Conservation (phyloP, 2,888 invertebrate genomes). For the Calameuta pallipes region DNA sequence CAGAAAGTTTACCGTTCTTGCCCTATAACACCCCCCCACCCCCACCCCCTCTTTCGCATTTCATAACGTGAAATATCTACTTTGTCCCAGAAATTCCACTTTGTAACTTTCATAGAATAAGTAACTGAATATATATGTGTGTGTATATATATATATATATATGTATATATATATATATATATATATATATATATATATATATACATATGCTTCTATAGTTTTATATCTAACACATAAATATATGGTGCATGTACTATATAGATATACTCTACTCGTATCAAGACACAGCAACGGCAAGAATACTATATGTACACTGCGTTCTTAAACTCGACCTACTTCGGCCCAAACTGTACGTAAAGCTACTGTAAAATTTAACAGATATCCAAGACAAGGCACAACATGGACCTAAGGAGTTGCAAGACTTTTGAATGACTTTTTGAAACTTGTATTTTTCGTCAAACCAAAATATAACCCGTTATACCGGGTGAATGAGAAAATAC, state of each 20-base stretch:
- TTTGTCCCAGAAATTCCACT: slow-evolving; percentile 7
- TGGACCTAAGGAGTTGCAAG: neutral
- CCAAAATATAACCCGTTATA: neutral
- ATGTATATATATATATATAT: too few species aligned
- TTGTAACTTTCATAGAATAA: slow-evolving; percentile 13
- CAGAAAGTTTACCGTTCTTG: neutral
- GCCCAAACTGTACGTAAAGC: slow-evolving; percentile 1
- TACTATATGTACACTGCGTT: neutral
- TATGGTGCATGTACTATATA: neutral
- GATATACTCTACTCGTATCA: neutral
- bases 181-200: too few species aligned
- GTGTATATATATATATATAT: too few species aligned
- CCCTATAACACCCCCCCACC: neutral
- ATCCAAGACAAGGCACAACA: slow-evolving; percentile 32
- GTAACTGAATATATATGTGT: neutral
- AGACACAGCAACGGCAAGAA: neutral
- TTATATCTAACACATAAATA: neutral
- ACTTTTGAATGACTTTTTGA: neutral
- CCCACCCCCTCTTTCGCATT: neutral
- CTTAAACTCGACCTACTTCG: slow-evolving; percentile 1
- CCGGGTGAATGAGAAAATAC: neutral
- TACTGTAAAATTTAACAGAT: slow-evolving; percentile 38
- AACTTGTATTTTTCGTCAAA: neutral
- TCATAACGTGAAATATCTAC: neutral
- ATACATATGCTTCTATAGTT: too few species aligned